phyloP scores from a whole-genome alignment of 1,140 invertebrate genomes.

The Maconellicoccus hirsutus region DNA sequence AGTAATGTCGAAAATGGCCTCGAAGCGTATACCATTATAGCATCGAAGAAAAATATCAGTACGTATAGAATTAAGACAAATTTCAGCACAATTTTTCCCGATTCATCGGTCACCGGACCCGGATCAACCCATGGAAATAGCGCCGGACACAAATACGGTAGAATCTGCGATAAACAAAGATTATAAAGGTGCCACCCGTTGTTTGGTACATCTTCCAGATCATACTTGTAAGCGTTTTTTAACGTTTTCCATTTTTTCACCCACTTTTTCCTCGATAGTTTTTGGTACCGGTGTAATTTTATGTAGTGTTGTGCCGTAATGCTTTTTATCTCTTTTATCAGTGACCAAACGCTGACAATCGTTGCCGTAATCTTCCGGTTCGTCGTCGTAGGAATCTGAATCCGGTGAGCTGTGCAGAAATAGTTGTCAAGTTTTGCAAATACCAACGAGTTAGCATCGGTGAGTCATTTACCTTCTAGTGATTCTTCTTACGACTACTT shows the following conservation, averaged over 20 bases:
- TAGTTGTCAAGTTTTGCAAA: background rate
- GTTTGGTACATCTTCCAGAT: too few relatives aligned
- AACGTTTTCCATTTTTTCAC: constrained; percentile 8
- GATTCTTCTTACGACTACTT: background rate
- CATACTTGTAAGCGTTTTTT: constrained; percentile 17
- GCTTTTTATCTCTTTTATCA: constrained; percentile 70
- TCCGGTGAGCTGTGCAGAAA: constrained; percentile 54
- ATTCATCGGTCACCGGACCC: constrained; percentile 70
- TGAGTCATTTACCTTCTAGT: background rate
- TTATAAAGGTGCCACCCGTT: background rate
- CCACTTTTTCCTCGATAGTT: constrained; percentile 12
- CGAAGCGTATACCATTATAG: constrained; percentile 67
- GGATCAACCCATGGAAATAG: constrained; percentile 78
- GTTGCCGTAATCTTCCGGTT: constrained; percentile 57
- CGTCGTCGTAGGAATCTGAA: constrained; percentile 66
- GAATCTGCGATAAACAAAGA: constrained; percentile 42
- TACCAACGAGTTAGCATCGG: background rate
- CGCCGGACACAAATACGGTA: constrained; percentile 68
- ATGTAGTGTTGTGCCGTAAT: constrained; percentile 49
- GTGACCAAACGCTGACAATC: constrained; percentile 79
- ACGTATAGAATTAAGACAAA: constrained; percentile 71
- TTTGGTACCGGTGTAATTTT: constrained; percentile 9
- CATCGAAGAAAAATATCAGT: constrained; percentile 67
- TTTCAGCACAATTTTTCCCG: constrained; percentile 76
- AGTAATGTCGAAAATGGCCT: constrained; percentile 51